Evolutionary conservation across 1,140 invertebrate species (phyloP).

Genomic region (Polypedilum pembai): DNA sequence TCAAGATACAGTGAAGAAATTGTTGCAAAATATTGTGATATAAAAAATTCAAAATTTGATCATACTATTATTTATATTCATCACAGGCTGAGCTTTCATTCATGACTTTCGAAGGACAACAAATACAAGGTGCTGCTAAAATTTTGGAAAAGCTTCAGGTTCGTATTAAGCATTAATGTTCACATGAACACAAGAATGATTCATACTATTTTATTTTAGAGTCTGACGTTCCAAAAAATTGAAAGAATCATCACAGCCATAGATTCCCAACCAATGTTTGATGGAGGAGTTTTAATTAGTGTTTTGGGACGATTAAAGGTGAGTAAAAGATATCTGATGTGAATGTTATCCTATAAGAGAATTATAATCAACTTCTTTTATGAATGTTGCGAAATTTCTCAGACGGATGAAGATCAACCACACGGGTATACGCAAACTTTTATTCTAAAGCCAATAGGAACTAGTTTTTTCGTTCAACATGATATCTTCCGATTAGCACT

Average conservation of each 20-base stretch:
- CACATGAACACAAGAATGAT: slow-evolving; percentile 12
- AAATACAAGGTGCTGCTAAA: slow-evolving; percentile 82
- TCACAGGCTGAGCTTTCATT: slow-evolving; percentile 78
- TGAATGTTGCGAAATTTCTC: slow-evolving; percentile 28
- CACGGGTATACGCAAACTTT: slow-evolving; percentile 88
- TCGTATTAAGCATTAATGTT: slow-evolving; percentile 45
- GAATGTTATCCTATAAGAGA: not conserved
- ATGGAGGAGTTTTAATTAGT: slow-evolving; percentile 88
- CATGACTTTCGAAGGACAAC: slow-evolving; percentile 91
- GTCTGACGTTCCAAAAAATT: slow-evolving; percentile 86
- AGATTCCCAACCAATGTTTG: slow-evolving; percentile 91
- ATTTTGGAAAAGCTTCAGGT: slow-evolving; percentile 92
- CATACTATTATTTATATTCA: not conserved
- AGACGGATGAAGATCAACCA: slow-evolving; percentile 88
- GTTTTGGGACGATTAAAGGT: slow-evolving; percentile 90
- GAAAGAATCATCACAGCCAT: slow-evolving; percentile 83
- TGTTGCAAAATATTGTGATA: not conserved
- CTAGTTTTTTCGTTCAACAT: slow-evolving; percentile 83
- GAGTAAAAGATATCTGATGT: slow-evolving; percentile 37
- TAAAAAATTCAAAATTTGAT: not conserved
- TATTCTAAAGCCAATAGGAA: slow-evolving; percentile 77
- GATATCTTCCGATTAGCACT: slow-evolving; percentile 83
- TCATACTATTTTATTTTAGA: slow-evolving; percentile 55
- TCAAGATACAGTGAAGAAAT: too few species aligned
- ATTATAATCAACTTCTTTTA: not conserved